Conservation (phyloP, 1,140 invertebrate genomes). For the Spodoptera litura region DNA sequence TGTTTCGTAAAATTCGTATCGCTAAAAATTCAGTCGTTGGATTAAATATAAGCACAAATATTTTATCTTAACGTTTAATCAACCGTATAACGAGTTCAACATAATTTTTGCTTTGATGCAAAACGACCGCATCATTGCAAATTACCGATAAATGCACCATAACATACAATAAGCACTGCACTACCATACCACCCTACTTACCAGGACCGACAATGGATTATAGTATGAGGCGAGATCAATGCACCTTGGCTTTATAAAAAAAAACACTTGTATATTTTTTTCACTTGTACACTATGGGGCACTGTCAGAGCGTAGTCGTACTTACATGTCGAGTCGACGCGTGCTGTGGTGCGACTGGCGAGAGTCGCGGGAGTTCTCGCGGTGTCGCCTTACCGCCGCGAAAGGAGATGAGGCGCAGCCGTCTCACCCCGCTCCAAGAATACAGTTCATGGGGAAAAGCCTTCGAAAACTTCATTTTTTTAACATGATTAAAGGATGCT, state of each 20-base stretch:
- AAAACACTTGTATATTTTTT: slow-evolving; percentile 65
- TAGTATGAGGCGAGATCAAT: slow-evolving; percentile 58
- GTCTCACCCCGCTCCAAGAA: slow-evolving; percentile 72
- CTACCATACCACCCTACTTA: slow-evolving; percentile 62
- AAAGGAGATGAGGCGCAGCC: slow-evolving; percentile 75
- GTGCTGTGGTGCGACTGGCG: slow-evolving; percentile 84
- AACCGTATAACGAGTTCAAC: background rate
- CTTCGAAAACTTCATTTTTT: slow-evolving; percentile 52
- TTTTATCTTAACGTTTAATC: slow-evolving; percentile 31
- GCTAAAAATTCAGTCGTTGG: background rate
- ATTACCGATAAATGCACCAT: slow-evolving; percentile 38
- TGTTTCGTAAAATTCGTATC: too few relatives aligned
- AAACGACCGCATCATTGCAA: slow-evolving; percentile 23
- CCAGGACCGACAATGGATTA: slow-evolving; percentile 50
- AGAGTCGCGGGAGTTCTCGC: slow-evolving; percentile 55
- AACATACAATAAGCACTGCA: slow-evolving; percentile 55
- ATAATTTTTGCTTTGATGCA: slow-evolving; percentile 5
- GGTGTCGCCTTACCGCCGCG: slow-evolving; percentile 82
- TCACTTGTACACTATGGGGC: slow-evolving; percentile 74
- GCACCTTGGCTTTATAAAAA: slow-evolving; percentile 66
- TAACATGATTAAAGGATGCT: slow-evolving; percentile 46
- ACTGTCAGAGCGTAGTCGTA: slow-evolving; percentile 70
- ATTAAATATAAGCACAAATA: background rate
- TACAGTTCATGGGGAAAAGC: slow-evolving; percentile 62
- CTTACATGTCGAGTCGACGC: slow-evolving; percentile 86